Evolutionary conservation across 2,888 invertebrate species (phyloP), one percentile per base, ranked within the genome.

Genomic region (Drosophila ochracea): DNA sequence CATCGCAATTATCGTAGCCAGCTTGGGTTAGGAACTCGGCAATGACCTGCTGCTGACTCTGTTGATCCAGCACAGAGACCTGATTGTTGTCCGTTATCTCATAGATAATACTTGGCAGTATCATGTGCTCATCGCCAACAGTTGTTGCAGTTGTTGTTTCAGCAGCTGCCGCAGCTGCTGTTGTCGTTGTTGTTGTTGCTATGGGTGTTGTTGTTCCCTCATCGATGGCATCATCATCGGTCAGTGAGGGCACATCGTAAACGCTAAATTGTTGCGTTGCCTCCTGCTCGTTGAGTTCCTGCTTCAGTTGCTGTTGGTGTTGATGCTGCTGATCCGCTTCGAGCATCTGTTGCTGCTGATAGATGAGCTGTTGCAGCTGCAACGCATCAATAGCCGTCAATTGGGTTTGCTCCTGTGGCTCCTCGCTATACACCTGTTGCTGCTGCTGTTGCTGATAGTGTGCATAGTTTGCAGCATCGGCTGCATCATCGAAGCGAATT

Each of bases 21-120:
- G 91, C 91, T 43, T 92, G 91, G 5, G 91, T 92, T 7, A 92
- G 78, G 59, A 92, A 91, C 43, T 92, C 92, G 0, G 90, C 91
- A 10, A 92, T 83, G 19, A 91, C 90, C 74, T 92, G 89, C 66
- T 91, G 89, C 59, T 91, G 91, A 25, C 91, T 90, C 31, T 92
- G 92, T 59, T 91, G 91, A 64, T 91, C 92, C 80, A 91, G 77
- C 50, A 90, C 80, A 0, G 91, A 77, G 37, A 91, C 91, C 60
- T 89, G 89, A 68, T 90, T 91, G 58, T 90, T 86, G 50, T 80
- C 87, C 6, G 86, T 86, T 71, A 91, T 88, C 80, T 92, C 92
- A 81, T 92, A 92, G 53, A 92, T 91, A 54, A 87, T 89, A 72
- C 75, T 89, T 41, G 79, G 90, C 80, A 81, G 83, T 61, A 78